Evolutionary conservation across 1,140 invertebrate species (phyloP), one percentile per base, ranked within the genome.

Genomic region (Lepidurus apus): DNA sequence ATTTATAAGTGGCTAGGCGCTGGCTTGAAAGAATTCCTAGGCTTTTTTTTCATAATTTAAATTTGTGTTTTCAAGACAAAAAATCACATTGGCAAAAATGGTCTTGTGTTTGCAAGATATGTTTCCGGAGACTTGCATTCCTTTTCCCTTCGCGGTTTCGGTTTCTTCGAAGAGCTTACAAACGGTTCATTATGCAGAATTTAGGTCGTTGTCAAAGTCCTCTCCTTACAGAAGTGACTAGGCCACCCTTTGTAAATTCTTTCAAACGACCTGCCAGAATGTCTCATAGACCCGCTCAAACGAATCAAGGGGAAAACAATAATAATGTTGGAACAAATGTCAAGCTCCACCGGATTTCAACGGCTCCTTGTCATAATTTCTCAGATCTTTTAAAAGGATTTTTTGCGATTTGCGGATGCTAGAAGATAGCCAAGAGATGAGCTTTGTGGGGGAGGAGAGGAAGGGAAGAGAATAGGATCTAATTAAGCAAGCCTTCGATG

Each of bases 81-180:
- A 65, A 65, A 65, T 65, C 53, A 65, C 53, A 65, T 65, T 13
- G 53, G 21, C 53, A 65, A n/a, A 65, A 65, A 17, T 65, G 53
- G 53, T 65, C 53, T 65, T 65, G 53, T 65, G 53, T 65, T 65
- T 65, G 53, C 21, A 21, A 65, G 53, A 65, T 65, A 65, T 65
- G 53, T 65, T 65, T 47, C 13, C 53, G 21, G 34, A 65, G 53
- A 65, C 53, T 65, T 65, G 53, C 53, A 21, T 21, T 65, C 53
- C 13, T 65, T 65, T 17, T n/a, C 21, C 53, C 53, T 7, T 65
- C 53, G n/a, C 53, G 2, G 2, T 34, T 34, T 65, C 8, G 6
- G 1, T 65, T 65, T 65, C 45, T 17, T 65, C 21, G n/a, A 13
- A n/a, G 53, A n/a, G 53, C 21, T 65, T 65, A n/a, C 17, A 21